These are phyloP conservation scores for Myotis pilosus DNA, from an alignment of 2,797 vertebrate genomes.

Conservation along the genomic window DNA sequence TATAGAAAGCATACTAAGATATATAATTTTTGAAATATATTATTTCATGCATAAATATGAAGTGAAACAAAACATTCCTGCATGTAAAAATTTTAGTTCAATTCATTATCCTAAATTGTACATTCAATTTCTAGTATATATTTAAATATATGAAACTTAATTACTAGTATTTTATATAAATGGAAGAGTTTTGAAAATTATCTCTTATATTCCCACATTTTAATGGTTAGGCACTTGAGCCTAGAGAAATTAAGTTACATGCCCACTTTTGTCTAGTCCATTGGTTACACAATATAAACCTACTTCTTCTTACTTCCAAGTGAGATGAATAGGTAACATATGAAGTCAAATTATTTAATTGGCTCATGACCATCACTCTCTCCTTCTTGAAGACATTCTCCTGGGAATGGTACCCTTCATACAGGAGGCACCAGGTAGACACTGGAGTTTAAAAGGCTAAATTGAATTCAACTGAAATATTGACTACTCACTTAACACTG, in stretches of 20 bases:
- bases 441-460: not conserved
- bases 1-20: not conserved
- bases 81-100: not conserved
- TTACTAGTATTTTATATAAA: not conserved
- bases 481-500: not conserved
- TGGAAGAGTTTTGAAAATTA: not conserved
- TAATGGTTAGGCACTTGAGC: not conserved
- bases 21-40: not conserved
- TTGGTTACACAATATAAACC: not conserved
- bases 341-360: not conserved
- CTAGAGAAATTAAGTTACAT: not conserved
- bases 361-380: not conserved
- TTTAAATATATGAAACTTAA: not conserved
- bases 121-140: not conserved
- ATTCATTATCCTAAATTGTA: not conserved
- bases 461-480: constrained; percentile 16
- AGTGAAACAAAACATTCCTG: not conserved
- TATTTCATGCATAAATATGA: not conserved
- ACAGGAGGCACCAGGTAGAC: not conserved
- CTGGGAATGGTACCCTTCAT: not conserved
- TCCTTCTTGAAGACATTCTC: not conserved
- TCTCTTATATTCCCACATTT: not conserved
- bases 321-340: not conserved
- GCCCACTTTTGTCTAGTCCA: not conserved
- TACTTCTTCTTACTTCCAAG: not conserved